Evolutionary conservation across 64 coral and sea anemone species (phyloP).

Genomic region (Dendrophyllia cribrosa): DNA sequence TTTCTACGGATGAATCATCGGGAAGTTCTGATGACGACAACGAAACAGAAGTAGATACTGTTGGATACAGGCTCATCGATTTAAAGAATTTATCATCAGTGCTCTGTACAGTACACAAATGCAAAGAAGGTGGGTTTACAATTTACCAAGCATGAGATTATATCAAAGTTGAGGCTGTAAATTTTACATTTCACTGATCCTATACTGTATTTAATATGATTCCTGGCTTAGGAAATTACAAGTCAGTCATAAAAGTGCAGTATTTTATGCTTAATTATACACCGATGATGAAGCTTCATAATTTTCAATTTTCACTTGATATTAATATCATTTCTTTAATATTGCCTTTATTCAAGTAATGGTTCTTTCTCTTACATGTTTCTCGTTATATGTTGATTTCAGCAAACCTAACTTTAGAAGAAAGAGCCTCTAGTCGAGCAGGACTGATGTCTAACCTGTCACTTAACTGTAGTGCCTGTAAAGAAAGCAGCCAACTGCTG

Average conservation of each 20-base stretch:
- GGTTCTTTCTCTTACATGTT: not conserved
- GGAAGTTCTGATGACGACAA: slow-evolving; percentile 60
- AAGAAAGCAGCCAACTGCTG: not conserved
- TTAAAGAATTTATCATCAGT: slow-evolving; percentile 31
- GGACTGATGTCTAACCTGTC: not conserved
- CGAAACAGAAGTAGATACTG: slow-evolving; percentile 15
- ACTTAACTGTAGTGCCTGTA: not conserved
- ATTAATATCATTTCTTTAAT: not conserved
- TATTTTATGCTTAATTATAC: no score
- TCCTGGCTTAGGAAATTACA: no score
- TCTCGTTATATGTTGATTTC: no score
- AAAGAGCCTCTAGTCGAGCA: not conserved
- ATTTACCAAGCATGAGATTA: slow-evolving; percentile 26
- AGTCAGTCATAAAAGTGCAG: no score
- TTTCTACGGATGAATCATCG: slow-evolving; percentile 39
- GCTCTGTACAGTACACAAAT: slow-evolving; percentile 22
- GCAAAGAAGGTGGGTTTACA: not conserved
- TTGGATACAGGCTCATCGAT: slow-evolving; percentile 29
- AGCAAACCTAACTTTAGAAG: not conserved
- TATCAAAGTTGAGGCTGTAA: not conserved
- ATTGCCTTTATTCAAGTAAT: not conserved
- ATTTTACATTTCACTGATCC: no score
- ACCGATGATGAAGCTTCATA: no score
- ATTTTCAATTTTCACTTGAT: no score
- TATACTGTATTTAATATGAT: no score